Evolutionary conservation across 2,888 invertebrate genomes (phyloP), one percentile per base, ranked within the genome.

Genomic region (Coelopa pilipes): DNA sequence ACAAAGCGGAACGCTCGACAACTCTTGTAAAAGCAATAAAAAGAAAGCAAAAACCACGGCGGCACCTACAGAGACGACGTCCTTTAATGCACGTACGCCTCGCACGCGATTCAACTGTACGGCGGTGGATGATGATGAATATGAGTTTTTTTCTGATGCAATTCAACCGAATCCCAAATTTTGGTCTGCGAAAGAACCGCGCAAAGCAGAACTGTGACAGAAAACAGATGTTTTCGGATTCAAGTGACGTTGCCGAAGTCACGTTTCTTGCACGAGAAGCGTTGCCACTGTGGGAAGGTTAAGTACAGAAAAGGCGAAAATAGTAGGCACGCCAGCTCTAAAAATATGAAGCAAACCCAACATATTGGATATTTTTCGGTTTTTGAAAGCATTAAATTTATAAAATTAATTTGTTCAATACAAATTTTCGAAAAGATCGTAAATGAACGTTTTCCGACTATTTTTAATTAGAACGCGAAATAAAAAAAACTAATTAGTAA

Each of bases 1-100:
- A 50, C 62, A 62, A 73, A 60, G 24, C 24, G n/a, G 53, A 63
- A 55, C 34, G 53, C 12, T 17, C n/a, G 19, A 57, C n/a, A 66
- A 19, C 13, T 34, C 34, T 34, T 34, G 34, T 34, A 34, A 34
- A 34, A 34, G 7, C 34, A 34, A 34, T 4, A 2, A 34, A 34
- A 34, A 2, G 34, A 34, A 34, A 7, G 7, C 2, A 34, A 34
- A 2, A 24, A 34, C 49, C n/a, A 17, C 19, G 19, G 19, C 65
- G n/a, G 65, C 65, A 65, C 47, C 17, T 12, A 46, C 21, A 65
- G 65, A 12, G 60, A 15, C 17, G 45, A 78, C 78, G 77, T 78
- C 76, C 70, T 76, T 76, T 75, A 76, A 76, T 73, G 75, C 78
- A 77, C 78, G 77, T 78, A 77, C 62, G 11, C 34, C 9, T 53